phyloP scores from a whole-genome alignment of 2,888 invertebrate species.

The Drosophila limbata region DNA sequence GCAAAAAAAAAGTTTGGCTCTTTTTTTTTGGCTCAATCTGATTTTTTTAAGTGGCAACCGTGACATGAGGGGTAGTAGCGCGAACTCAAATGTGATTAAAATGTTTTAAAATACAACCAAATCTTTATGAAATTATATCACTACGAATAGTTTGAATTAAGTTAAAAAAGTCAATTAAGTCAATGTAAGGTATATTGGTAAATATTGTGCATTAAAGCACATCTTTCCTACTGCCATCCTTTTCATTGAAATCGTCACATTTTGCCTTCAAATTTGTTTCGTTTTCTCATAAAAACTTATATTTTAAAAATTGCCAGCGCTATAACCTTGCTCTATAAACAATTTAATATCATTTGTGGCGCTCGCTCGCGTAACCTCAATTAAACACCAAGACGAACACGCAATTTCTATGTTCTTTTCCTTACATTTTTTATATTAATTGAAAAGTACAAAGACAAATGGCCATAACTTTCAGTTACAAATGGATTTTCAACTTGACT shows the following conservation, averaged over 20 bases:
- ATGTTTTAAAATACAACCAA: not conserved
- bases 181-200: not conserved
- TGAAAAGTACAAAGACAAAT: conserved; percentile 36
- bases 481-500: conserved; percentile 41
- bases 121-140: not conserved
- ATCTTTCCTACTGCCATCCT: not conserved
- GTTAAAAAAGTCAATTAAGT: not conserved
- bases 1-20: too few species aligned
- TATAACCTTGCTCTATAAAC: conserved; percentile 69
- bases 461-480: conserved; percentile 20
- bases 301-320: conserved; percentile 43
- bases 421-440: conserved; percentile 39
- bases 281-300: conserved; percentile 47
- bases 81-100: not conserved
- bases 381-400: conserved; percentile 53
- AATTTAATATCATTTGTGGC: conserved; percentile 63
- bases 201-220: not conserved
- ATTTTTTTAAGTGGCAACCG: too few species aligned
- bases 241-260: conserved; percentile 8
- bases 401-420: conserved; percentile 36
- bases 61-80: not conserved
- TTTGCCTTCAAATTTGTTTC: conserved; percentile 30
- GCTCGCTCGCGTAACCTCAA: conserved; percentile 61
- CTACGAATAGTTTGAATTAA: not conserved
- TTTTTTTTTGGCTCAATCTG: too few species aligned